These are phyloP conservation scores for Tokudaia tokunoshimensis DNA, from an alignment of 2,797 vertebrate species.

Conservation along the genomic window DNA sequence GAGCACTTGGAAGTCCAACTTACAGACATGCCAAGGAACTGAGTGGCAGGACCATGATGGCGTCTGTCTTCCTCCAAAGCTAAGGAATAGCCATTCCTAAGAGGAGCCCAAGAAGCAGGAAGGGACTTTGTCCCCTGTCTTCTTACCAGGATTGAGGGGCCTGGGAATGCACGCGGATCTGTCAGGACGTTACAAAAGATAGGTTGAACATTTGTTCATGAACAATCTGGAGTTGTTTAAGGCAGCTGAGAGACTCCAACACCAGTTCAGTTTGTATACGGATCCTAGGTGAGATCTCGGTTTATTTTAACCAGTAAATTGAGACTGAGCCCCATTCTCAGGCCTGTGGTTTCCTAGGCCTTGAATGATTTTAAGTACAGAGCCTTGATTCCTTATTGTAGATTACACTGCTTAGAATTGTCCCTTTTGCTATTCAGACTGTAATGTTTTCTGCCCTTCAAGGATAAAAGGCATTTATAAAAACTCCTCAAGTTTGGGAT, in stretches of 20 bases:
- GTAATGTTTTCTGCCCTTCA: not conserved
- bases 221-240: not conserved
- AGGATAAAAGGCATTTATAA: not conserved
- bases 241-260: not conserved
- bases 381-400: rapidly evolving
- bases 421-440: not conserved
- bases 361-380: not conserved
- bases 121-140: not conserved
- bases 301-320: conserved; percentile 3
- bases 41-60: not conserved
- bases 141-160: not conserved
- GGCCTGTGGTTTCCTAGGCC: not conserved
- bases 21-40: not conserved
- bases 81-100: not conserved
- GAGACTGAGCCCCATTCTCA: not conserved
- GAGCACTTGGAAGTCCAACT: not conserved
- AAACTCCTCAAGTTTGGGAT: not conserved
- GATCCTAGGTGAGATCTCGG: not conserved
- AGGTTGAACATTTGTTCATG: not conserved
- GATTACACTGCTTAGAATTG: not conserved
- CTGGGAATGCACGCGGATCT: not conserved
- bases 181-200: not conserved
- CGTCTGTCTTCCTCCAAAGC: not conserved
- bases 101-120: not conserved
- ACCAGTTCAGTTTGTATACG: not conserved